Base-by-base conservation (phyloP, 2,888 invertebrate genomes). In the Herminia tarsipennalis region DNA sequence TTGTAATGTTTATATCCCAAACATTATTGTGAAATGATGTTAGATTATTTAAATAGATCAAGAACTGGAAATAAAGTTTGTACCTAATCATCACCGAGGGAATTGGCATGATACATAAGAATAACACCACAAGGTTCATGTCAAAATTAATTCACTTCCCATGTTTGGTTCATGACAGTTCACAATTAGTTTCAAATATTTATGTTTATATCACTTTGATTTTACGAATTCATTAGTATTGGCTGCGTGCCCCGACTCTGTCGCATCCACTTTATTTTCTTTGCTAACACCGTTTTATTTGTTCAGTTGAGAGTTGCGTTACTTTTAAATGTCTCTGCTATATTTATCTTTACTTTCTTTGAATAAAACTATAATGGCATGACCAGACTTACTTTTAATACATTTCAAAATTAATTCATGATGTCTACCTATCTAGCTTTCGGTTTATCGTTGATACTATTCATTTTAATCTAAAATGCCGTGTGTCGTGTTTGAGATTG, bases 221-320 rank as follows among this genome's bases (percentile, higher is more conserved):
- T 64, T 59, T 44, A 56, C 48, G 45, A 67, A 66, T 59, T 51
- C 40, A 67, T 82, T 79, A 60, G 43, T 71, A 60, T 82, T 83
- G 83, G 79, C 79, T 38, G 38, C 37, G 45, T 72, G 75, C 79
- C 77, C 57, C 47, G 35, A 41, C 41, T 57, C 55, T 62, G 59
- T 66, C 52, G 40, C 27, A 45, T 30, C 45, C 33, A 40, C 46
- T 49, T 46, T 61, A 68, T 66, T 62, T 71, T 67, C 55, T 66
- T 58, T 57, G 60, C 53, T 56, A 54, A 52, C 4, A 36, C 17
- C 33, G 41, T 55, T 57, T 58, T 72, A 58, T 72, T 76, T 66
- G 55, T 58, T 42, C 71, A 75, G 69, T 66, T 73, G 68, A 63
- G 43, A 21, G 30, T 42, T 30, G 38, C 30, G 5, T 46, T 34